These are phyloP conservation scores for Mycteria americana DNA, from an alignment of 2,797 vertebrate species.

Conservation along the genomic window DNA sequence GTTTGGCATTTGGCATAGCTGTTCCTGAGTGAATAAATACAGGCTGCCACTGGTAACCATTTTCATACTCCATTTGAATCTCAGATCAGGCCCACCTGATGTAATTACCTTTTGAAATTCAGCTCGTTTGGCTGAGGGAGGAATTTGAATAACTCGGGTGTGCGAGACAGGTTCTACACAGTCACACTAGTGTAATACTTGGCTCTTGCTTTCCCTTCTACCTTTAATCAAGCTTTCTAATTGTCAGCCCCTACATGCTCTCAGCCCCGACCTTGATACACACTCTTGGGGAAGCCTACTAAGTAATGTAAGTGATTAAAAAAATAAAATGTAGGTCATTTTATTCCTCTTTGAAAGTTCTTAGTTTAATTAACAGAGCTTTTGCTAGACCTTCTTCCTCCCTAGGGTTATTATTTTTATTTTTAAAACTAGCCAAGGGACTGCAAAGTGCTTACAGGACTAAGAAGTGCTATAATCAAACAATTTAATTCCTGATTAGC, in stretches of 20 bases:
- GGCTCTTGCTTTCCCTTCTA: not conserved
- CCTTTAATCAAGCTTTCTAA: constrained; percentile 28
- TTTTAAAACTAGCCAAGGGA: constrained; percentile 35
- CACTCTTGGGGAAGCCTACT: not conserved
- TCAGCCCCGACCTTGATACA: not conserved
- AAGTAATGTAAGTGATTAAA: constrained; percentile 17
- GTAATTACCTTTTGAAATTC: constrained; percentile 17
- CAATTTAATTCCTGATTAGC: constrained; percentile 27
- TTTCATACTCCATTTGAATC: not conserved
- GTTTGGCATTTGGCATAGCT: not conserved
- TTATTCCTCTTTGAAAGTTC: constrained; percentile 27
- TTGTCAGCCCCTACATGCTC: not conserved
- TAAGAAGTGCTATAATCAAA: constrained; percentile 25
- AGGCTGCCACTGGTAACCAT: not conserved
- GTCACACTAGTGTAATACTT: not conserved
- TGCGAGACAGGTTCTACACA: not conserved
- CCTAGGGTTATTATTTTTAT: constrained; percentile 5
- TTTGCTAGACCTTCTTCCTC: constrained; percentile 6
- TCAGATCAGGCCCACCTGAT: not conserved
- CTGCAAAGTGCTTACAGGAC: constrained; percentile 4
- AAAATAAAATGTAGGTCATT: constrained; percentile 26
- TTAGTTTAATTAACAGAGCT: constrained; percentile 42
- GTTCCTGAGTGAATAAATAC: not conserved
- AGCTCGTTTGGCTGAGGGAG: constrained; percentile 2
- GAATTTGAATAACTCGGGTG: not conserved